Conservation (phyloP, 2,113 vertebrate species). For the Euleptes europaea region DNA sequence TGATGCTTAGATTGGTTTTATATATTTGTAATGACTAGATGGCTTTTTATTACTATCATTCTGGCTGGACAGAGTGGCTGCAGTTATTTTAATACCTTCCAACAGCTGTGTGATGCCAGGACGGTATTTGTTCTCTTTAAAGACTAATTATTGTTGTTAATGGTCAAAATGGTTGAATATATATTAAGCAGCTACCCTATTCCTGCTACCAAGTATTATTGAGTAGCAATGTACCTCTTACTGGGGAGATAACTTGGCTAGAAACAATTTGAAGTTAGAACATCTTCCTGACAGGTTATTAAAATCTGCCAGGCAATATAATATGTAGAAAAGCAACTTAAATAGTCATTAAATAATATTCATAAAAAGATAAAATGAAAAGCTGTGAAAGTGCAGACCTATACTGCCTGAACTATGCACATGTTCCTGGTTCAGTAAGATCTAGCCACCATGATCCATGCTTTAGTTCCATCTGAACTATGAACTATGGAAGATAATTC, state of each 20-base stretch:
- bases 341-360: neutral
- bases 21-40: neutral
- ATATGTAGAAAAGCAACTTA: neutral
- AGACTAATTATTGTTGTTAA: neutral
- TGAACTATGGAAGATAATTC: slow-evolving; percentile 26
- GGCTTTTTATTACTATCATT: neutral
- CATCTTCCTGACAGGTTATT: neutral
- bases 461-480: no score
- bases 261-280: neutral
- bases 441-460: no score
- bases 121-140: slow-evolving; percentile 6
- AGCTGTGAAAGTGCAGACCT: neutral
- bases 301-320: neutral
- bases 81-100: neutral
- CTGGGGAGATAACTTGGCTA: neutral
- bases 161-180: neutral
- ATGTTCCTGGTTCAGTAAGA: no score
- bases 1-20: neutral
- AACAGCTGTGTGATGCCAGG: accelerated
- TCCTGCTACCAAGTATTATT: neutral
- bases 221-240: neutral
- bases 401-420: neutral
- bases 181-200: neutral
- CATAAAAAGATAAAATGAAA: neutral
- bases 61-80: neutral